Evolutionary conservation across 2,888 invertebrate genomes (phyloP), one percentile per base, ranked within the genome.

Genomic region (Chesias legatella): DNA sequence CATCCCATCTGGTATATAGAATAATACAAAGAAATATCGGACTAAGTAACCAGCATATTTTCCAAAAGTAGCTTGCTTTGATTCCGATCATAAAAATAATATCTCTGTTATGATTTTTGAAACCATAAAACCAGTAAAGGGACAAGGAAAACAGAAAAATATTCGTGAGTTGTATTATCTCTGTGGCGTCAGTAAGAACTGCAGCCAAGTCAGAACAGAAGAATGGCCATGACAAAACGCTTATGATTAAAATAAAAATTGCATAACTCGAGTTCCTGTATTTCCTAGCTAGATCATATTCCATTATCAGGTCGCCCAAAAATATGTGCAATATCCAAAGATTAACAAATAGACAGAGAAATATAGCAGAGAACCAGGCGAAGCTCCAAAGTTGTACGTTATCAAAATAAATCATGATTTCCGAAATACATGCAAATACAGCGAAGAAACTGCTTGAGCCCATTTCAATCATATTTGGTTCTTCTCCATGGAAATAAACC

Each of bases 81-180:
- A 86, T 69, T 2, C 86, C 86, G 51, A 85, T 79, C 86, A 86
- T 86, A 40, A 85, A 86, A 46, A 74, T 75, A 25, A 86, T 85
- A 43, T 86, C 86, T 8, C 79, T 63, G 22, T 68, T 79, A 34
- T 85, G 85, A 11, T 74, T 77, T 22, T 67, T 62, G 17, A 69
- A 72, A 3, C 83, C 83, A 48, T 86, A 86, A 36, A 79, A 53
- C 84, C 84, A 86, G 59, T 85, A 86, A 21, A 84, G 46, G 13
- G 77, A 62, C 7, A 82, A 34, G 5, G 86, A 80, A 48, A 83
- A 69, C 7, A 80, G 50, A 10, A 82, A 63, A 39, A 62, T 69
- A 41, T 72, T 79, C 26, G 66, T 39, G 23, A 76, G 43, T 63
- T 84, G 81, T 39, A 82, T 71, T 6, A 82, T 56, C 41, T 75